Evolutionary conservation across 2,113 vertebrate species (phyloP).

Genomic region (Ceyx margarethae): DNA sequence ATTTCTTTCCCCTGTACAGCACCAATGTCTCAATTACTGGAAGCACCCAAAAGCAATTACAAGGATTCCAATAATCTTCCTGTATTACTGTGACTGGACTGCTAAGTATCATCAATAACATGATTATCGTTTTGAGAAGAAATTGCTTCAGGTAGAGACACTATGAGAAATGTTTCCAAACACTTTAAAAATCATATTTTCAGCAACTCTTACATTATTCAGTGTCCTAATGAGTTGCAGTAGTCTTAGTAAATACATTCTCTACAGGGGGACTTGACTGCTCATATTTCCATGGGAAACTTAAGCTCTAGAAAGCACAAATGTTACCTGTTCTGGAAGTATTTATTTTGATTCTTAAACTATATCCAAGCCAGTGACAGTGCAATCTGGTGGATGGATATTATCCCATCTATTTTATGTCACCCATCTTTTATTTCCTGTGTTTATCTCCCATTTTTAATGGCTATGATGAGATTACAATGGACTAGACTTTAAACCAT

Average conservation of each 20-base stretch:
- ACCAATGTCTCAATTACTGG: constrained; percentile 33
- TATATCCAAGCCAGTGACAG: not conserved
- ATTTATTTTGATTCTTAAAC: not conserved
- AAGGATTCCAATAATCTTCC: constrained; percentile 38
- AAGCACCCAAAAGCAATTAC: constrained; percentile 42
- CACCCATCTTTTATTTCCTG: not conserved
- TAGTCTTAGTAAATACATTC: not conserved
- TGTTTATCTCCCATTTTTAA: not conserved
- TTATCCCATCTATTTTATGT: not conserved
- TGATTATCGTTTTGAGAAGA: constrained; percentile 41
- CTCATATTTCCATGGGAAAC: not conserved
- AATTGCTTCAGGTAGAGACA: not conserved
- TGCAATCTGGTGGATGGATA: not conserved
- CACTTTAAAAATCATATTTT: not conserved
- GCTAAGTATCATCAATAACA: constrained; percentile 33
- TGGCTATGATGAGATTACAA: not conserved
- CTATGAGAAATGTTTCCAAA: constrained; percentile 17
- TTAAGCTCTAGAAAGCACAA: not conserved
- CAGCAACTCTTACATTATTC: constrained; percentile 27
- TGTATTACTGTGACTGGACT: constrained; percentile 8
- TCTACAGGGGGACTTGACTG: not conserved
- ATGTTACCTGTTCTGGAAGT: not conserved
- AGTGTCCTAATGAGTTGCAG: constrained; percentile 1
- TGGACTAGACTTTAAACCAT: not conserved
- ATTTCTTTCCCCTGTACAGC: not conserved